A percentile compares a stretch with the other conserved stretches of the same genome.
These are phyloP conservation scores for Dexiosoma caninum DNA, from an alignment of 2,888 invertebrate genomes.

Conservation along the genomic window DNA sequence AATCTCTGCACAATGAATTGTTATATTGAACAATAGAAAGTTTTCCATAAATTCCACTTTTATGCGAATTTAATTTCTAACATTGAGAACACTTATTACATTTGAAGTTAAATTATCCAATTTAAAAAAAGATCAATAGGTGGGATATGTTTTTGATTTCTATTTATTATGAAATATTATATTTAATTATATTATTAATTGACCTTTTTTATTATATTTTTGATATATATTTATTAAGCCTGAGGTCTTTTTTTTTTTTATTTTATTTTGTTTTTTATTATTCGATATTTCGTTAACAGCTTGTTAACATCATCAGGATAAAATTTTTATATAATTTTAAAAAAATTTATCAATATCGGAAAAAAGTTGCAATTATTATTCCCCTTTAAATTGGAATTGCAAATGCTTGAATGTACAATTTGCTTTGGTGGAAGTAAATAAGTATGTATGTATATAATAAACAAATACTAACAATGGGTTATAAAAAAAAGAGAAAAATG, in stretches of 20 bases:
- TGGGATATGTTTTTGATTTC: too few species aligned
- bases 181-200: too few species aligned
- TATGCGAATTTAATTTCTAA: neutral
- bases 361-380: neutral
- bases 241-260: too few species aligned
- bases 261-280: too few species aligned
- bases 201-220: too few species aligned
- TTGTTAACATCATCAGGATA: too few species aligned
- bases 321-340: too few species aligned
- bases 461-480: neutral
- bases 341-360: neutral
- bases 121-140: neutral
- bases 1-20: too few species aligned
- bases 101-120: neutral
- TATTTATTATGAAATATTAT: neutral
- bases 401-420: constrained; percentile 5
- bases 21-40: too few species aligned
- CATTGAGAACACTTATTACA: neutral
- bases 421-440: constrained; percentile 14
- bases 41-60: neutral
- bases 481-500: neutral
- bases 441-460: too few species aligned
- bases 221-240: too few species aligned
- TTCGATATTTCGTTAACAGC: too few species aligned
- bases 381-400: constrained; percentile 9